Evolutionary conservation across 2,797 vertebrate genomes (phyloP).

Genomic region (Pogoniulus pusillus): DNA sequence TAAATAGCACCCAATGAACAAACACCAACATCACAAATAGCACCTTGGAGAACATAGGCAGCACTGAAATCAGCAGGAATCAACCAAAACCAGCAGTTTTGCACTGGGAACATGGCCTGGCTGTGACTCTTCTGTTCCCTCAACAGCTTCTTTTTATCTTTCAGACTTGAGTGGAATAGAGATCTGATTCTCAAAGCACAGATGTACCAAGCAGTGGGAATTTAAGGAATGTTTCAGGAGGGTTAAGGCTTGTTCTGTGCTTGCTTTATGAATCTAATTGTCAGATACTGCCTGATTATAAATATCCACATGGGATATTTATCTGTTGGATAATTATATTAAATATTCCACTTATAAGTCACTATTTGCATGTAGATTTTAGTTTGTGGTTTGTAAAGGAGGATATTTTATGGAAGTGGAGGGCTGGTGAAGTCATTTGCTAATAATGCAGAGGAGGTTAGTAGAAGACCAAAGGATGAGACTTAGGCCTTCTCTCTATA

Average conservation of each 20-base stretch:
- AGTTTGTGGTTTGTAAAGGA: neutral
- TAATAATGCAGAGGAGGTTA: neutral
- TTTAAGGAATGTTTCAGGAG: neutral
- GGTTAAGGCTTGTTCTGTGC: neutral
- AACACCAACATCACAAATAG: neutral
- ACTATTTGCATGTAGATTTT: neutral
- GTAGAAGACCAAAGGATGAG: neutral
- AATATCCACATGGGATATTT: neutral
- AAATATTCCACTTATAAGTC: neutral
- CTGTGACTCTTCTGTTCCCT: neutral
- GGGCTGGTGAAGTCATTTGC: neutral
- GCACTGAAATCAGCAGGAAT: neutral
- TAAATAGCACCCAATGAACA: neutral
- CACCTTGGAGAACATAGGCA: neutral
- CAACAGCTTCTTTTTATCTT: neutral
- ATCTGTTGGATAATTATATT: neutral
- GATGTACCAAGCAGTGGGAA: neutral
- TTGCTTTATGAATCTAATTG: neutral
- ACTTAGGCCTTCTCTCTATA: neutral
- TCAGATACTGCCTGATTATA: neutral
- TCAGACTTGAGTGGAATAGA: neutral
- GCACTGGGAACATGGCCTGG: neutral
- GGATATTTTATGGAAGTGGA: neutral
- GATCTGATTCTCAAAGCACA: neutral
- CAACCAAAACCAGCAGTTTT: neutral